Evolutionary conservation across 2,888 invertebrate species (phyloP).

Genomic region (Zootermopsis nevadensis): DNA sequence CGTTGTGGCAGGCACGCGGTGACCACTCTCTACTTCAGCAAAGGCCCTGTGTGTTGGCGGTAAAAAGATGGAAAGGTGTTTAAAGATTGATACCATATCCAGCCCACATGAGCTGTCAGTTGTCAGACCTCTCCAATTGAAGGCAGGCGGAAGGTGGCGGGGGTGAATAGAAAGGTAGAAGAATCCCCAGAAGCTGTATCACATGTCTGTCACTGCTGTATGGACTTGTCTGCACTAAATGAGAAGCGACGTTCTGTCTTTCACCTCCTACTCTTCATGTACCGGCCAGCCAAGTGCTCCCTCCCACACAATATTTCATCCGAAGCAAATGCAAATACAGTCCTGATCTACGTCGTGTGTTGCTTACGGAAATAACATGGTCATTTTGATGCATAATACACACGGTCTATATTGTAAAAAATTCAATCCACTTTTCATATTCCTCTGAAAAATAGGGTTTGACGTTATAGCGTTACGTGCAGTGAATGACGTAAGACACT

Average conservation of each 20-base stretch:
- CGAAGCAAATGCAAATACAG: not conserved
- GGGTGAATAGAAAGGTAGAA: conserved; percentile 24
- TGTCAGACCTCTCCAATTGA: conserved; percentile 27
- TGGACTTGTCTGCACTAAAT: conserved; percentile 23
- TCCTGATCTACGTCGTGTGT: no score
- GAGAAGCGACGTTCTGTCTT: conserved; percentile 1
- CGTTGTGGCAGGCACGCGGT: not conserved
- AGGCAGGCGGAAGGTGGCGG: conserved; percentile 24
- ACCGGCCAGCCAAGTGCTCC: not conserved
- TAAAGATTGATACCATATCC: conserved; percentile 43
- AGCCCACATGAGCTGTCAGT: conserved; percentile 42
- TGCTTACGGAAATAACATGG: no score
- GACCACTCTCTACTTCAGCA: not conserved
- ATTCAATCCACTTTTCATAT: no score
- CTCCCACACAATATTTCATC: not conserved
- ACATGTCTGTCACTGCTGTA: conserved; percentile 22
- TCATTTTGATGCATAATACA: no score
- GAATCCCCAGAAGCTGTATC: conserved; percentile 32
- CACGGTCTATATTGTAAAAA: no score
- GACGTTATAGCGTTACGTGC: no score
- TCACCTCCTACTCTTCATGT: not conserved
- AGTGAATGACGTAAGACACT: no score
- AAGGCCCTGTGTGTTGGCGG: not conserved
- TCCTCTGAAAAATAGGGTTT: no score
- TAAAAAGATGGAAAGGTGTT: conserved; percentile 45